Evolutionary conservation across 2,113 vertebrate species (phyloP), one percentile per base, ranked within the genome.

Genomic region (Clinocottus analis): DNA sequence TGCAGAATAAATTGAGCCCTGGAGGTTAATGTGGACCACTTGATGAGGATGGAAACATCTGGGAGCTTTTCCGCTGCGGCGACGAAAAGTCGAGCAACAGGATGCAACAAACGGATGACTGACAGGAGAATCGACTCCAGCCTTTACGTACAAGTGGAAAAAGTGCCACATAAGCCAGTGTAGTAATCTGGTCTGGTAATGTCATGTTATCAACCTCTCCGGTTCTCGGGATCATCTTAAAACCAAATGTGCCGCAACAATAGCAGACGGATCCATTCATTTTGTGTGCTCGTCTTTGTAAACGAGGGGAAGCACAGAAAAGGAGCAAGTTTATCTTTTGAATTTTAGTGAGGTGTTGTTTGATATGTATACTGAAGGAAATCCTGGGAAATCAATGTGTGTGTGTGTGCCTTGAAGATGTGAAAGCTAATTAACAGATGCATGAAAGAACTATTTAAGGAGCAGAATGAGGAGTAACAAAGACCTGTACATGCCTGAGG

Each of bases 1-100:
- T 43, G 9, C 86, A 93, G 92, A 83, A 83, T 70, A 92, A 90
- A 60, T 10, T 89, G 75, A 89, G 72, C 67, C 85, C 83, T 17
- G 79, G 89, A 41, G 90, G 88, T 23, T 93, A 85, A 90, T 13
- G 13, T 45, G 66, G 47, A 82, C 25, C 29, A 33, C 47, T 19
- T n/a, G 45, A 51, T 19, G 62, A 60, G 37, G 62, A 70, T 14
- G 37, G 21, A 12, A 2, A 33, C 58, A 5, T 37, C 53, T 23
- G 59, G 43, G 14, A 29, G 19, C 16, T 33, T 70, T 43, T 41
- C 58, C 62, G 39, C 43, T 37, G 14, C 35, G 70, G 14, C 45
- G 35, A 41, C 49, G 31, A 45, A 14, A 49, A 47, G n/a, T 10
- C 39, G 7, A 58, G 37, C 39, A 37, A 69, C 6, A 43, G 12